Conservation (phyloP, 2,888 invertebrate genomes). For the Diarsia brunnea region DNA sequence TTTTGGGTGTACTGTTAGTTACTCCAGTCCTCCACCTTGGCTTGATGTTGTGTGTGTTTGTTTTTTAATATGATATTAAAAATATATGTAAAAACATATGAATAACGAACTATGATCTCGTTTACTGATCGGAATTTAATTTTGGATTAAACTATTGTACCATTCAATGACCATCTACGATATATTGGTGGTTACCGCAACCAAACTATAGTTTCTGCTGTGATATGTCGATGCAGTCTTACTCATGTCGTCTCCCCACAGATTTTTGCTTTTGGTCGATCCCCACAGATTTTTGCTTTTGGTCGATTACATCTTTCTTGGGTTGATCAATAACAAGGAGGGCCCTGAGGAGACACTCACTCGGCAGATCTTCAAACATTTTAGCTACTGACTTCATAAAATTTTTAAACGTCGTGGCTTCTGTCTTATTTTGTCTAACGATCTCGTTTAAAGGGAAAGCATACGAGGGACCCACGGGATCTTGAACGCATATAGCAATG, state of each 20-base stretch:
- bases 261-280: not conserved
- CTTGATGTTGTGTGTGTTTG: no score
- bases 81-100: no score
- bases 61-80: no score
- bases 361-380: constrained; percentile 22
- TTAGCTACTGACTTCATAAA: constrained; percentile 20
- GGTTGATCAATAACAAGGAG: not conserved
- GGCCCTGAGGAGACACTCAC: constrained; percentile 26
- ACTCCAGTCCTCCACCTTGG: no score
- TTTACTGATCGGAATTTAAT: no score
- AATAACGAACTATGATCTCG: no score
- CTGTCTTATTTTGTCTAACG: not conserved
- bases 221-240: not conserved
- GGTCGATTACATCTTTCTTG: not conserved
- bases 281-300: not conserved
- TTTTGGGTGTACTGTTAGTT: no score
- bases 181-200: not conserved
- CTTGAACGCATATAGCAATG: constrained; percentile 22
- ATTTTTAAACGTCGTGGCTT: constrained; percentile 2
- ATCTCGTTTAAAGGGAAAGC: not conserved
- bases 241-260: not conserved
- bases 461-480: not conserved
- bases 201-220: no score
- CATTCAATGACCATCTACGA: no score
- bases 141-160: no score